These are phyloP conservation scores for Phalacrocorax carbo DNA, from an alignment of 2,113 vertebrate genomes.

Conservation along the genomic window DNA sequence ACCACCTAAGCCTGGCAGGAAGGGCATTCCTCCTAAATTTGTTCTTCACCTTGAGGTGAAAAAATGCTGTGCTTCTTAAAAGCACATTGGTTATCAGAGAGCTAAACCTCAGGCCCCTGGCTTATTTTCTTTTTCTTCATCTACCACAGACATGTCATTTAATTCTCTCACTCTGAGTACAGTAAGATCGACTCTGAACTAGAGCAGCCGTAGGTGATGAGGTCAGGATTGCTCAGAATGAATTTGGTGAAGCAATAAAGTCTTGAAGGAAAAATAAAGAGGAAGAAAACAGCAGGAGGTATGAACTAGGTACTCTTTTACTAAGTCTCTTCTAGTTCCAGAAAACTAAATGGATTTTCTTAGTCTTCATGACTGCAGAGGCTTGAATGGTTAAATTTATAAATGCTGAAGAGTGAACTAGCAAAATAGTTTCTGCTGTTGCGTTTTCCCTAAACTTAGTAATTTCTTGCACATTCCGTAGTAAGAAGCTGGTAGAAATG, in stretches of 20 bases:
- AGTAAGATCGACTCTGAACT: slow-evolving; percentile 6
- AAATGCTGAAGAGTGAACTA: not conserved
- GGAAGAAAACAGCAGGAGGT: slow-evolving; percentile 22
- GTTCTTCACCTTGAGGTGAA: not conserved
- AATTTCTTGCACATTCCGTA: not conserved
- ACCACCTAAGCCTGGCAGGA: not conserved
- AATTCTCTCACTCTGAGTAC: slow-evolving; percentile 38
- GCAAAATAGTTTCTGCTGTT: not conserved
- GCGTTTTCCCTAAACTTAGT: not conserved
- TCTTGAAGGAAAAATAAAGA: slow-evolving; percentile 46
- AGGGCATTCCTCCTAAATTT: slow-evolving; percentile 4
- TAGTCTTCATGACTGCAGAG: not conserved
- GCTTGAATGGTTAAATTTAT: not conserved
- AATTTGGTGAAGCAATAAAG: slow-evolving; percentile 51
- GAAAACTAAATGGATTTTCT: not conserved
- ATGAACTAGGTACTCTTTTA: not conserved
- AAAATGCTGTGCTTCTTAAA: slow-evolving; percentile 6
- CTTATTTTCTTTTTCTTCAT: slow-evolving; percentile 34
- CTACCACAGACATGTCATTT: slow-evolving; percentile 23
- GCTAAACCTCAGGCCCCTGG: not conserved
- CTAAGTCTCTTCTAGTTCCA: not conserved
- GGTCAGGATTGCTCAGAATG: slow-evolving; percentile 50
- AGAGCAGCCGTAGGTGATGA: slow-evolving; percentile 42
- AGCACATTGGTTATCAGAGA: not conserved
- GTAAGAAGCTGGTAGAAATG: not conserved